Evolutionary conservation across 35 echinoderm and acorn worm species (phyloP).

Genomic region (Nesometra sesokonis): DNA sequence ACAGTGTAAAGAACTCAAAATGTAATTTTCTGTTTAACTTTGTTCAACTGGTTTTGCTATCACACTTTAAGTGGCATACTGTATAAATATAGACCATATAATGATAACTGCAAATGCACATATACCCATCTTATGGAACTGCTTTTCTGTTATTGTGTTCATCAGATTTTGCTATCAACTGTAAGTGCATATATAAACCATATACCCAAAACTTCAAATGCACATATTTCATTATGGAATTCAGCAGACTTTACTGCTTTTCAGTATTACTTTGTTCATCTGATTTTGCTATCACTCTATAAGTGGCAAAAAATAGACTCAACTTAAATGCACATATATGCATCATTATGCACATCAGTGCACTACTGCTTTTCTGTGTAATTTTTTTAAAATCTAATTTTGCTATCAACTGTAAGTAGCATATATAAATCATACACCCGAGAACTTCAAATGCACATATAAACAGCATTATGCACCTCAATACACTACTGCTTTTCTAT

Average conservation of each 20-base stretch:
- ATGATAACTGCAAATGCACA: slow-evolving; percentile 15
- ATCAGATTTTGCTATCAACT: neutral
- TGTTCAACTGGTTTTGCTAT: neutral
- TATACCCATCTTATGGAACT: slow-evolving; percentile 3
- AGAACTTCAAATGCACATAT: slow-evolving; percentile 19
- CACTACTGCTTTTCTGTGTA: no score
- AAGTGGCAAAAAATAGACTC: neutral
- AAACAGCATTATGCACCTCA: slow-evolving; percentile 6
- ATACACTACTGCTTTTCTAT: neutral
- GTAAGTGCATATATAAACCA: slow-evolving; percentile 11
- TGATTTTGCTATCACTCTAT: neutral
- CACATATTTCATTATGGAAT: slow-evolving; percentile 19
- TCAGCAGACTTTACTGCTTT: no score
- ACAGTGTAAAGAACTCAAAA: no score
- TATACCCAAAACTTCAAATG: slow-evolving; percentile 1
- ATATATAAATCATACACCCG: slow-evolving; percentile 1
- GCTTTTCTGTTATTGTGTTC: no score
- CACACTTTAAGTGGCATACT: slow-evolving; percentile 12
- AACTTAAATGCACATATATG: slow-evolving; percentile 8
- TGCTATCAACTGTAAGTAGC: neutral
- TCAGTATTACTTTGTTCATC: neutral
- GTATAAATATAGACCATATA: slow-evolving; percentile 2
- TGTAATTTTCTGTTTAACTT: no score
- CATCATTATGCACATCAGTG: slow-evolving; percentile 16
- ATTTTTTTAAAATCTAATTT: neutral